Conservation (phyloP, 2,797 vertebrate species). For the Urocyon cinereoargenteus region DNA sequence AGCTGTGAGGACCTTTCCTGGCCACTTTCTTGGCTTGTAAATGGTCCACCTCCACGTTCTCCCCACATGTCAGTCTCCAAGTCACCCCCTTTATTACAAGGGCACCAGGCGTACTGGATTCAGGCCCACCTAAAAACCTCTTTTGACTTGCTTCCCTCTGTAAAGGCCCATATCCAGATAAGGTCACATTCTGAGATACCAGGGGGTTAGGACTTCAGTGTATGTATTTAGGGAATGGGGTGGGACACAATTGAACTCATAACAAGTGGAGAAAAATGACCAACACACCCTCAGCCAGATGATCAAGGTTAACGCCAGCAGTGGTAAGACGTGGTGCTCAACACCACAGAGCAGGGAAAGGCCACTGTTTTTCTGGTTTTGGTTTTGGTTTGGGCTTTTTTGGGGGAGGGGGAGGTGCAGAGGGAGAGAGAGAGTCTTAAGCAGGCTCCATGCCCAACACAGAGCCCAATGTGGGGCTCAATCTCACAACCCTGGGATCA, state of each 20-base stretch:
- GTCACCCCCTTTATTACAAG: background rate
- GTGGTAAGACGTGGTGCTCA: accelerated
- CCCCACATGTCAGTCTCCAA: background rate
- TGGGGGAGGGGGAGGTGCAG: background rate
- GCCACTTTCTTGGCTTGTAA: background rate
- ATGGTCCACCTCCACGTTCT: accelerated
- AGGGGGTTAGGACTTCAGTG: background rate
- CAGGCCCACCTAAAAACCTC: background rate
- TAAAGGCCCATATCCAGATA: background rate
- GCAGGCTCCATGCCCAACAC: background rate
- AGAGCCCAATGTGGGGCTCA: background rate
- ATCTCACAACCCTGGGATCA: background rate
- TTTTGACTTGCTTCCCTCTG: background rate
- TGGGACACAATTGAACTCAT: background rate
- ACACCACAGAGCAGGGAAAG: background rate
- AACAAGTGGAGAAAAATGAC: background rate
- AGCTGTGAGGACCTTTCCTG: background rate
- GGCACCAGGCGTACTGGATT: background rate
- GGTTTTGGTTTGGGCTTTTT: too few relatives aligned
- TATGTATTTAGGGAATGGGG: background rate
- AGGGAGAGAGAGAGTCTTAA: background rate
- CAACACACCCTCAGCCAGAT: background rate
- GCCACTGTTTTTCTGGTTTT: background rate
- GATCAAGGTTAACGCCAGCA: background rate
- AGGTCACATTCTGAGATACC: background rate